These are phyloP conservation scores for Leptobrachium leishanense DNA, from an alignment of 2,113 vertebrate species.

Conservation along the genomic window DNA sequence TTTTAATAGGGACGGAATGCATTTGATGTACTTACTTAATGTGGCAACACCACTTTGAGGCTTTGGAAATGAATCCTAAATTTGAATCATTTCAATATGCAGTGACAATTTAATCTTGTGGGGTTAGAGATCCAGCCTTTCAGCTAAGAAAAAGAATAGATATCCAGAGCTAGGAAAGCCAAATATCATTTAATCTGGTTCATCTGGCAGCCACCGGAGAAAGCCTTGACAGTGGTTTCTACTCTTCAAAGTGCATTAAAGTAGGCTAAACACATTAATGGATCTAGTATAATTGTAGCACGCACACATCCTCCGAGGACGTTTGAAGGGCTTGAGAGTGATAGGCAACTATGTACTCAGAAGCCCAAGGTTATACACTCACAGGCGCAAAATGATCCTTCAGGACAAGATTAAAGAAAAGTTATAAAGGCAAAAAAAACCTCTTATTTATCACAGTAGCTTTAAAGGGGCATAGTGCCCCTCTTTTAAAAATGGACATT, in stretches of 20 bases:
- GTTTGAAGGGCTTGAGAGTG: slow-evolving; percentile 40
- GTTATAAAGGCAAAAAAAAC: too few species aligned
- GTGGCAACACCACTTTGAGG: slow-evolving; percentile 46
- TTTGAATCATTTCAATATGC: slow-evolving; percentile 51
- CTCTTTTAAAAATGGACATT: too few species aligned
- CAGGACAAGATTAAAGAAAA: neutral
- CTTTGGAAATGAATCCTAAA: slow-evolving; percentile 49
- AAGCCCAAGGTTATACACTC: slow-evolving; percentile 17
- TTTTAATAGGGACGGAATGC: slow-evolving; percentile 47
- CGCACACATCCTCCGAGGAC: slow-evolving; percentile 36
- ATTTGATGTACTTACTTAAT: slow-evolving; percentile 51
- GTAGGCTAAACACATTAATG: slow-evolving; percentile 49
- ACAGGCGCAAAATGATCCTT: slow-evolving; percentile 22
- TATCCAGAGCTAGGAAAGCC: slow-evolving; percentile 44
- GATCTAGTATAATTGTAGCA: slow-evolving; percentile 40
- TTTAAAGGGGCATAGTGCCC: too few species aligned
- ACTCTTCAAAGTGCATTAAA: slow-evolving; percentile 55
- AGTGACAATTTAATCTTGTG: slow-evolving; percentile 50
- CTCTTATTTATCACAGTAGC: too few species aligned
- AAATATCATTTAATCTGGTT: slow-evolving; percentile 51
- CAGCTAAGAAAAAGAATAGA: slow-evolving; percentile 44
- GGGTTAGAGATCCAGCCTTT: slow-evolving; percentile 48
- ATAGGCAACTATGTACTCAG: slow-evolving; percentile 21
- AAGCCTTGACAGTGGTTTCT: slow-evolving; percentile 54
- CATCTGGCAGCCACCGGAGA: slow-evolving; percentile 48